These are phyloP conservation scores for Panagrolaimus sp. DNA, from an alignment of 1,140 invertebrate genomes.

Conservation along the genomic window DNA sequence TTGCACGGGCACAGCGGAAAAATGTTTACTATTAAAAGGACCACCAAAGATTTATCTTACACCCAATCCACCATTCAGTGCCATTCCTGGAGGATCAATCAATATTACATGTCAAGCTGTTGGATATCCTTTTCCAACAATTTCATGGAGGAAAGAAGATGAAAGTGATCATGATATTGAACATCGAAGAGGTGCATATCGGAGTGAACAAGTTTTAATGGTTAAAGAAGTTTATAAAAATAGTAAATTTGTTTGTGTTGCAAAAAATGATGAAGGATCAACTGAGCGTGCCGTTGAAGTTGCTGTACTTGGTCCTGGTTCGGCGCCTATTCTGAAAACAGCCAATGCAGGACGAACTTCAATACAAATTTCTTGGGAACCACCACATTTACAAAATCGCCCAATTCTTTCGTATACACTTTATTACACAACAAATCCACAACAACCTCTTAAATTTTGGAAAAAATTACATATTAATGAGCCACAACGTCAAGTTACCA, in stretches of 20 bases:
- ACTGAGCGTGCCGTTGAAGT: conserved; percentile 42
- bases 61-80: conserved; percentile 48
- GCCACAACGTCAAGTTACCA: conserved; percentile 36
- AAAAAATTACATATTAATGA: conserved; percentile 45
- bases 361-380: conserved; percentile 50
- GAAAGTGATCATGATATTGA: conserved; percentile 29
- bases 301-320: conserved; percentile 43
- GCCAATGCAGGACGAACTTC: conserved; percentile 46
- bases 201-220: conserved; percentile 24
- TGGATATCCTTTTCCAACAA: conserved; percentile 56
- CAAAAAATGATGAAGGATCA: conserved; percentile 43
- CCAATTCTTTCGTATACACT: conserved; percentile 54
- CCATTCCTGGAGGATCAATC: conserved; percentile 47
- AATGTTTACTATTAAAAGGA: conserved; percentile 42
- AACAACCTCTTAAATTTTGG: conserved; percentile 54
- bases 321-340: conserved; percentile 42
- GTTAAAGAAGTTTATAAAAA: conserved; percentile 52
- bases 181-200: conserved; percentile 2
- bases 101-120: conserved; percentile 57
- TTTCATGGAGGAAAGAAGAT: conserved; percentile 38
- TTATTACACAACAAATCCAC: conserved; percentile 54
- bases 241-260: conserved; percentile 52
- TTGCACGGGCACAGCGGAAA: conserved; percentile 28
- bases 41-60: conserved; percentile 56
- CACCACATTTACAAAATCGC: conserved; percentile 52